Evolutionary conservation across 2,113 vertebrate genomes (phyloP), one percentile per base, ranked within the genome.

Genomic region (Siniperca knerii): DNA sequence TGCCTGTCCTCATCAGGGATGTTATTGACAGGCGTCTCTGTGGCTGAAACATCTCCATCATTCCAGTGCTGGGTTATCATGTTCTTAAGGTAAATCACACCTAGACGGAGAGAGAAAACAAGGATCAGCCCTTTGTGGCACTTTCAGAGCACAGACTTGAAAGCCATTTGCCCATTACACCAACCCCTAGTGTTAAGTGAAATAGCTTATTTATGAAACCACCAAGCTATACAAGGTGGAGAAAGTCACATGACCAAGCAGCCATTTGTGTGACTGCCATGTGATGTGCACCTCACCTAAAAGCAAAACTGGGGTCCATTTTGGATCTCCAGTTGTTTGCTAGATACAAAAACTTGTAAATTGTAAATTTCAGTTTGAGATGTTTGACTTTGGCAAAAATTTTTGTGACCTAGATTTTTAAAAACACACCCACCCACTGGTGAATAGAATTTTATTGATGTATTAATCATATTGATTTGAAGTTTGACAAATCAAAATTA

Each of bases 31-130:
- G 97, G 96, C 3, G 96, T 94, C 91, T 99, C 98, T 78, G 97
- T 96, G 74, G 65, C 87, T 55, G 96, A 92, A 85, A 94, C 93
- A 70, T 99, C 98, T 48, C 97, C 97, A 94, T 98, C 97, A 20
- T 96, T 97, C 98, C 98, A 99, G 92, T 98, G 98, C 89, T 99
- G 98, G 58, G 98, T 99, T 94, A 99, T 97, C 97, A 98, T 99
- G 94, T 99, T 99, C 95, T 99, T 99, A 92, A 99, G 97, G 96
- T 99, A 99, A 94, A 99, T 99, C 94, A 99, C 98, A 92, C 98
- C 98, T 99, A 67, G 20, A 69, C 9, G 80, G 20, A 82, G 2
- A 79, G 3, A 70, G 18, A 69, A 1, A 68, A 46, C n/a, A 76
- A 11, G 25, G 4, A 11, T 79, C 40, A 84, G 65, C 3, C 8